phyloP scores from a whole-genome alignment of 2,113 vertebrate species.

The Syngnathus scovelli region DNA sequence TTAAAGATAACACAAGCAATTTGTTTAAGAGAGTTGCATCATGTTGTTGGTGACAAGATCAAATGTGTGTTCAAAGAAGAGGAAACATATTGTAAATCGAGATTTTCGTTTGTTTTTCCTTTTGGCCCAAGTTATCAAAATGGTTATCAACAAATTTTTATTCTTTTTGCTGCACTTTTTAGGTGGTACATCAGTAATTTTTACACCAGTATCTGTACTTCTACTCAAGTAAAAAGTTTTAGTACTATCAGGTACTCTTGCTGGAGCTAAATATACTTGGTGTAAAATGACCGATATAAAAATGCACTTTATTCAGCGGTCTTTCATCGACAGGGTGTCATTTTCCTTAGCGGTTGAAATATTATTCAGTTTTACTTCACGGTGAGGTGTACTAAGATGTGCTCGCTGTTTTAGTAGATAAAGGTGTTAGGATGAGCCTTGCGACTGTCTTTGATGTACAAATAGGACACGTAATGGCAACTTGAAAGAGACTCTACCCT shows the following conservation, averaged over 20 bases:
- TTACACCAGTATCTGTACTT: background rate
- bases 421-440: slow-evolving; percentile 58
- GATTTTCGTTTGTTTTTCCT: no score
- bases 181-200: background rate
- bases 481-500: slow-evolving; percentile 62
- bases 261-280: background rate
- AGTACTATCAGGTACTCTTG: background rate
- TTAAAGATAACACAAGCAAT: no score
- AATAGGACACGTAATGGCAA: slow-evolving; percentile 64
- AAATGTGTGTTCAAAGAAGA: no score
- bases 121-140: no score
- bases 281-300: background rate
- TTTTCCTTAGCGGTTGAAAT: background rate
- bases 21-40: no score
- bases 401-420: slow-evolving; percentile 25
- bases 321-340: background rate
- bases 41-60: no score
- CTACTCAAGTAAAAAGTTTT: background rate
- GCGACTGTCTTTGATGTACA: slow-evolving; percentile 65
- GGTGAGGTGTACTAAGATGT: background rate
- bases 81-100: no score
- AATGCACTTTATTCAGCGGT: background rate
- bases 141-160: no score
- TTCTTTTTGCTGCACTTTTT: no score
- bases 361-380: background rate